Evolutionary conservation across 2,113 vertebrate genomes (phyloP).

Genomic region (Pungitius pungitius): DNA sequence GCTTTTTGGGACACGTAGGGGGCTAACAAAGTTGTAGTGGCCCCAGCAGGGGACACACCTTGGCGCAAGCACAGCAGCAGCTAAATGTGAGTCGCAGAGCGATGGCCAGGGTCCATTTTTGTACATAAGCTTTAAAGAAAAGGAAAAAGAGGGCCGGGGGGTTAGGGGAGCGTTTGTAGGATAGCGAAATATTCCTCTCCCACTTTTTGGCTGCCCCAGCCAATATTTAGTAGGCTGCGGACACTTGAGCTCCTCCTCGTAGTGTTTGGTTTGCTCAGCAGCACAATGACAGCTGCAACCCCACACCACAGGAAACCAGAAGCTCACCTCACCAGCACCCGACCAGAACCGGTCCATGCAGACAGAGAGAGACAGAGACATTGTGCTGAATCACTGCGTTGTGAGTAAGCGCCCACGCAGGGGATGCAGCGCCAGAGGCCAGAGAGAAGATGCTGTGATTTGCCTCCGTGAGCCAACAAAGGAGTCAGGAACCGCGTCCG

Average conservation of each 20-base stretch:
- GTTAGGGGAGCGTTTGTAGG: not conserved
- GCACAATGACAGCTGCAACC: constrained; percentile 75
- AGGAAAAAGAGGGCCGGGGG: not conserved
- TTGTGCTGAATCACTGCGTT: constrained; percentile 82
- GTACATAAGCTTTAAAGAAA: not conserved
- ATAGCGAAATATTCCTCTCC: constrained; percentile 45
- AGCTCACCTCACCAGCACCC: constrained; percentile 66
- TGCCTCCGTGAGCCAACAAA: constrained; percentile 62
- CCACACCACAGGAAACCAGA: constrained; percentile 75
- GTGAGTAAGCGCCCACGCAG: constrained; percentile 63
- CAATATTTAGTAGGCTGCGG: constrained; percentile 56
- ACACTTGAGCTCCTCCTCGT: constrained; percentile 67
- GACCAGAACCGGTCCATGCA: not conserved
- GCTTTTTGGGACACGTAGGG: constrained; percentile 30
- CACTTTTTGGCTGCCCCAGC: constrained; percentile 58
- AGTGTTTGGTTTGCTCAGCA: constrained; percentile 66
- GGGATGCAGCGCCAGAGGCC: constrained; percentile 58
- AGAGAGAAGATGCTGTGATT: constrained; percentile 64
- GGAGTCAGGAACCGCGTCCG: constrained; percentile 38
- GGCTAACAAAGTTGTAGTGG: constrained; percentile 45
- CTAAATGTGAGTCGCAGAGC: constrained; percentile 33
- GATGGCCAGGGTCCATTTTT: constrained; percentile 30
- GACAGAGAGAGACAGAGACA: constrained; percentile 42
- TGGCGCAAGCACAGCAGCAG: constrained; percentile 43
- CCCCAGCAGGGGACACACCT: constrained; percentile 45